phyloP scores from a whole-genome alignment of 2,888 invertebrate genomes.

The Cosmopolites sordidus region DNA sequence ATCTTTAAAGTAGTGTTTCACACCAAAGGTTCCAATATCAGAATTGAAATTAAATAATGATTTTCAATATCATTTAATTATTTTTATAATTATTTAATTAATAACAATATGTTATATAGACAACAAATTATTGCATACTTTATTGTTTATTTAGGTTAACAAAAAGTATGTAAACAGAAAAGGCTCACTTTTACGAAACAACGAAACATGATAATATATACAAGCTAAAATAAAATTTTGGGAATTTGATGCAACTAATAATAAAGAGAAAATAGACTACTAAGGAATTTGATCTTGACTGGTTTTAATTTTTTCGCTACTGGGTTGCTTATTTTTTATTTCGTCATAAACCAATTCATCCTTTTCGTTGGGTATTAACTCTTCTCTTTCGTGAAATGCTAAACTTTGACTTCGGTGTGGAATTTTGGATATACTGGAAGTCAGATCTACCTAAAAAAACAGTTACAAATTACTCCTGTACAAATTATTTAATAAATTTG shows the following conservation, averaged over 20 bases:
- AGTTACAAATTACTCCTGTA: no score
- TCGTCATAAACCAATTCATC: conserved; percentile 39
- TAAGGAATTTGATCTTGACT: conserved; percentile 11
- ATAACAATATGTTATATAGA: no score
- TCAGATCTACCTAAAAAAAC: conserved; percentile 6
- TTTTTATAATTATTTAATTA: no score
- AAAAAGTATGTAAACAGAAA: no score
- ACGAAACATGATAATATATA: no score
- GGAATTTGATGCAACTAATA: not conserved
- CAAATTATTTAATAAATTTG: not conserved
- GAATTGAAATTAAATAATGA: no score
- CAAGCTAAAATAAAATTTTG: not conserved
- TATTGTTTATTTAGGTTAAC: no score
- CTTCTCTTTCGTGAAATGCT: conserved; percentile 25
- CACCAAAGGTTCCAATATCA: no score
- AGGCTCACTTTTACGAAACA: no score
- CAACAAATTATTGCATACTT: no score
- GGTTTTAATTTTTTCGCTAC: not conserved
- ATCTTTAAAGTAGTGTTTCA: no score
- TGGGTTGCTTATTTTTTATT: conserved; percentile 24
- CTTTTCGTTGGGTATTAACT: conserved; percentile 34
- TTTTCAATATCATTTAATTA: no score
- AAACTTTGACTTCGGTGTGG: conserved; percentile 21
- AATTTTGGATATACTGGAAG: conserved; percentile 1
- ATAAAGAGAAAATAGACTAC: not conserved